Conservation (phyloP, 2,797 vertebrate species). For the Steatocranus sp. region DNA sequence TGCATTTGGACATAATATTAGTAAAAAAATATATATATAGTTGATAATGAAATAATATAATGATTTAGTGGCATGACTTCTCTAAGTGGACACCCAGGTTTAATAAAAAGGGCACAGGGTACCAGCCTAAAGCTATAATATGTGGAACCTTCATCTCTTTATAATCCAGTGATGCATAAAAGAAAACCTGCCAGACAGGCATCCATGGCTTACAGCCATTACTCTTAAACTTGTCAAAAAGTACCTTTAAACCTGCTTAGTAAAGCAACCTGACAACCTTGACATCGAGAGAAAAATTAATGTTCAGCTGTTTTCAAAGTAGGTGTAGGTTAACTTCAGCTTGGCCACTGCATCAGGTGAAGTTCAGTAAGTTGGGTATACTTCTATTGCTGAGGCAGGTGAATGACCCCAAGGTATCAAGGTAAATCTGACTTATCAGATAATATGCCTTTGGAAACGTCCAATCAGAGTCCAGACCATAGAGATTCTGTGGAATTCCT, state of each 20-base stretch:
- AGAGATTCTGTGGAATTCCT: neutral
- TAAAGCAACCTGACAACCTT: neutral
- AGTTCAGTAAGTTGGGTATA: neutral
- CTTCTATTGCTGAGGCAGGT: neutral
- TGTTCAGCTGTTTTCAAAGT: neutral
- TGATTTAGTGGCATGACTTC: accelerated
- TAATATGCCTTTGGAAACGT: neutral
- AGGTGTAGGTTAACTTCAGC: accelerated
- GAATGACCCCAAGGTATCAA: neutral
- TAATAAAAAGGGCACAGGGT: neutral
- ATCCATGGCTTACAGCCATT: neutral
- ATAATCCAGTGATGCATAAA: neutral
- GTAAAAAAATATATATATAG: neutral
- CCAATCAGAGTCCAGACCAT: neutral
- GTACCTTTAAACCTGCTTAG: neutral
- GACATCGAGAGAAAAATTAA: neutral
- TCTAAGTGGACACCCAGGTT: neutral
- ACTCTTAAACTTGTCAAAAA: neutral
- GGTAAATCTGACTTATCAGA: neutral
- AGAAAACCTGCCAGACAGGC: neutral
- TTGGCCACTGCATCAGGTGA: neutral
- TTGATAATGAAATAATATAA: neutral
- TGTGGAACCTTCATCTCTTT: neutral
- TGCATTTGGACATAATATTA: neutral
- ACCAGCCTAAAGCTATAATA: neutral